Evolutionary conservation across 92 coral and sea anemone genomes (phyloP), one percentile per base, ranked within the genome.

Genomic region (Virgularia gustaviana): DNA sequence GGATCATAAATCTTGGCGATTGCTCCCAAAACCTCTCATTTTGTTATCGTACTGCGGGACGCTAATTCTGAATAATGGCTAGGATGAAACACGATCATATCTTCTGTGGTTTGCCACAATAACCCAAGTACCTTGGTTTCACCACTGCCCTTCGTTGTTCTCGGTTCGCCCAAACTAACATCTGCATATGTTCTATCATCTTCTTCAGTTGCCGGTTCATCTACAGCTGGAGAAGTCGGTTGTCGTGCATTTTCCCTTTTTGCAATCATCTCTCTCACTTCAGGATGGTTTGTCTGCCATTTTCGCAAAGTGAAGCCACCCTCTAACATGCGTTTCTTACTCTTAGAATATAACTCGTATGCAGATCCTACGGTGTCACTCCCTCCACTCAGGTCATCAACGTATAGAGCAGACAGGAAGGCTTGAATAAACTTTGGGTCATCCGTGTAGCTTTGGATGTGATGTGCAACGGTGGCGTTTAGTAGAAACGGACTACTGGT

Each of bases 1-100:
- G 82, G 82, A 44, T 82, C 87, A 31, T 83, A 83, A 27, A 83
- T 71, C 79, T 62, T 77, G 9, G 82, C 86, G 23, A 67, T 65
- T 29, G 70, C 64, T 81, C 76, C 32, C 47, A 81, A 64, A 22
- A 70, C 44, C 32, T 76, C n/a, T 65, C 80, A 49, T 45, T 73
- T 74, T 16, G 80, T 81, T 23, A 81, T 8, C 19, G 80, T 62
- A 29, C 39, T 35, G 12, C 42, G n/a, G 45, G 33, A 36, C 2
- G 73, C 49, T 25, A 37, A 25, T 27, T 52, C 63, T n/a, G 57
- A 42, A 43, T 63, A 73, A 15, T 47, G 49, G 41, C 63, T 51
- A 20, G 72, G n/a, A 12, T 55, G 65, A 55, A 77, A 37, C 20
- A 52, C 28, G 15, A 77, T 60, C 20, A 64, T 15, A 20, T 77